Evolutionary conservation across 1,140 invertebrate species (phyloP).

Genomic region (Drosophila setifemur): DNA sequence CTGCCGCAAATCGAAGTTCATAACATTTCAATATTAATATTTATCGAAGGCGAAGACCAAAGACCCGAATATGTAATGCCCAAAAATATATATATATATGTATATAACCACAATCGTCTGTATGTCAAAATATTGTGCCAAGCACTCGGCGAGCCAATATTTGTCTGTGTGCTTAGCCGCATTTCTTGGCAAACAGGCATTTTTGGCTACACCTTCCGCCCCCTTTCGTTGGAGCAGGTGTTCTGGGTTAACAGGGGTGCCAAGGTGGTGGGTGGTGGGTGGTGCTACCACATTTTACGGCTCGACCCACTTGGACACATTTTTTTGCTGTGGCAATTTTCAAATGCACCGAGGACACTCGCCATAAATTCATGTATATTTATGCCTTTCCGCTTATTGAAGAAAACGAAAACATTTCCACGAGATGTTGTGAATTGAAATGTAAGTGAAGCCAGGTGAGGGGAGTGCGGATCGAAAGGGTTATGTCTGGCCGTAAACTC

Average conservation of each 20-base stretch:
- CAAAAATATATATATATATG: slow-evolving; percentile 29
- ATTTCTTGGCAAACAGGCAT: slow-evolving; percentile 65
- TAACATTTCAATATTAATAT: slow-evolving; percentile 60
- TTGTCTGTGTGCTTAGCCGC: slow-evolving; percentile 52
- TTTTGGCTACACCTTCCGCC: slow-evolving; percentile 20
- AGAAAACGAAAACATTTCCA: slow-evolving; percentile 33
- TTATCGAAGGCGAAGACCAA: slow-evolving; percentile 33
- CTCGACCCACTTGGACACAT: slow-evolving; percentile 67
- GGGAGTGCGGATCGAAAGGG: slow-evolving; percentile 18
- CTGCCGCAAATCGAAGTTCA: slow-evolving; percentile 39
- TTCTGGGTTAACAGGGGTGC: slow-evolving; percentile 15
- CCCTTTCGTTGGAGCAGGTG: slow-evolving; percentile 53
- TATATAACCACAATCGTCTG: background rate
- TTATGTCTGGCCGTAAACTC: slow-evolving; percentile 35
- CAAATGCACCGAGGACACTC: slow-evolving; percentile 65
- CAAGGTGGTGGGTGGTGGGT: background rate
- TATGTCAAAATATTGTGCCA: slow-evolving; percentile 23
- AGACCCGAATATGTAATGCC: slow-evolving; percentile 27
- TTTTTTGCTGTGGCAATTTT: slow-evolving; percentile 66
- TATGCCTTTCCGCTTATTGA: slow-evolving; percentile 71
- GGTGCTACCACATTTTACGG: slow-evolving; percentile 48
- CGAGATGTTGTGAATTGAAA: slow-evolving; percentile 50
- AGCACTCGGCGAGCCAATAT: slow-evolving; percentile 52
- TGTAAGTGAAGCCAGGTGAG: slow-evolving; percentile 34
- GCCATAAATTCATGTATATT: slow-evolving; percentile 72